phyloP scores from a whole-genome alignment of 2,888 invertebrate genomes.

The Neoitamus cyanurus region DNA sequence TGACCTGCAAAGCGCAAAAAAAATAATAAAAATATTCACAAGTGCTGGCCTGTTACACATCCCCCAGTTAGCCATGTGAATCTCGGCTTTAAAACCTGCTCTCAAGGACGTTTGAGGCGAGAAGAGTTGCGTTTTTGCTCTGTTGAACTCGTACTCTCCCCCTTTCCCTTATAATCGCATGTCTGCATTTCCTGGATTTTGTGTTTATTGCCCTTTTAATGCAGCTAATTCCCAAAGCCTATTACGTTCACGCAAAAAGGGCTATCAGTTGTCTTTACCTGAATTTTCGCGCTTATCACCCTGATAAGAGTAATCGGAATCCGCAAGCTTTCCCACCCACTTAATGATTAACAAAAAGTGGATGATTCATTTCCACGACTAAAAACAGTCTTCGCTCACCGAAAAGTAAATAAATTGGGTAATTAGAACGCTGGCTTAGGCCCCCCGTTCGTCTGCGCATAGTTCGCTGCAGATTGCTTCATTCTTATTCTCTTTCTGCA shows the following conservation, averaged over 20 bases:
- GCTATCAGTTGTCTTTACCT: neutral
- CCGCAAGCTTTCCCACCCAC: neutral
- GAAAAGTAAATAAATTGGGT: neutral
- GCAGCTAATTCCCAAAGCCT: neutral
- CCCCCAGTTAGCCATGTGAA: constrained; percentile 7
- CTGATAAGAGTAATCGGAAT: neutral
- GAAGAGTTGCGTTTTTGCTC: neutral
- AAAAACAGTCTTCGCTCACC: neutral
- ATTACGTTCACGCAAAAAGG: neutral
- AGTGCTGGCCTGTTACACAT: constrained; percentile 1
- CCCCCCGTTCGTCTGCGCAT: neutral
- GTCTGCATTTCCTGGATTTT: neutral
- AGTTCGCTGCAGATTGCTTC: neutral
- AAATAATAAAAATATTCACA: neutral
- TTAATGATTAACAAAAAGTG: neutral
- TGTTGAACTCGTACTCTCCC: neutral
- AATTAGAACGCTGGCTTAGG: neutral
- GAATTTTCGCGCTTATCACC: neutral
- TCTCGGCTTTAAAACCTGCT: constrained; percentile 17
- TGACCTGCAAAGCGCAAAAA: neutral
- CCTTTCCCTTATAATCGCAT: neutral
- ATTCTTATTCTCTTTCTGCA: neutral
- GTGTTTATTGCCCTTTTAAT: neutral
- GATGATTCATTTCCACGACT: neutral
- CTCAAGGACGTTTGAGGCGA: constrained; percentile 14